Evolutionary conservation across 2,888 invertebrate species (phyloP), one percentile per base, ranked within the genome.

Genomic region (Acrobasis suavella): DNA sequence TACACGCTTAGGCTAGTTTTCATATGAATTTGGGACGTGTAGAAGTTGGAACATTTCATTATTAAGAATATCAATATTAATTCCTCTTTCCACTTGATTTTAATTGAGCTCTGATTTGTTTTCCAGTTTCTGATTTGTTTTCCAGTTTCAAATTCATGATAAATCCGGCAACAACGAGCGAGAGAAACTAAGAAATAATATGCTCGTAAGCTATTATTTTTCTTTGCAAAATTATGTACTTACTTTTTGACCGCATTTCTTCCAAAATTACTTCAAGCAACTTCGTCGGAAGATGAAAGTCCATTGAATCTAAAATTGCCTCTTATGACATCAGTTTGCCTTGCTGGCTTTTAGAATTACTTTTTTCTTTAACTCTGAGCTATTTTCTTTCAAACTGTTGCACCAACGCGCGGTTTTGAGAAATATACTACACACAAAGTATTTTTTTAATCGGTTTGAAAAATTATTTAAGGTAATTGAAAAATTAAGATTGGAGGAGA

Each of bases 1-100:
- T 39, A 39, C 38, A 39, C 42, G 37, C 32, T 50, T 15, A 15
- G 50, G 38, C 50, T 37, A 16, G 37, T 50, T 37, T 50, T 39
- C 42, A 17, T 56, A 15, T 17, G 37, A 14, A 42, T 56, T 55
- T 55, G 54, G 52, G 38, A 39, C 15, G n/a, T 55, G 38, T 9
- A 55, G 39, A n/a, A 16, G 15, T 46, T n/a, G 5, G 38, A 38
- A 55, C 7, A 55, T 55, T 55, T 32, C 1, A 32, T 7, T 2
- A 2, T 7, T n/a, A 14, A 46, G 46, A n/a, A n/a, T 14, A 46
- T 46, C 5, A 46, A 46, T 9, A 12, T 42, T 42, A 42, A 10
- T 42, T 42, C 12, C n/a, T n/a, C 46, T 46, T 46, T 46, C 46
- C n/a, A 22, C 1, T 22, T 22, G 22, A 22, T 22, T 22, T n/a